Evolutionary conservation across 2,888 invertebrate genomes (phyloP).

Genomic region (Teleogryllus oceanicus): DNA sequence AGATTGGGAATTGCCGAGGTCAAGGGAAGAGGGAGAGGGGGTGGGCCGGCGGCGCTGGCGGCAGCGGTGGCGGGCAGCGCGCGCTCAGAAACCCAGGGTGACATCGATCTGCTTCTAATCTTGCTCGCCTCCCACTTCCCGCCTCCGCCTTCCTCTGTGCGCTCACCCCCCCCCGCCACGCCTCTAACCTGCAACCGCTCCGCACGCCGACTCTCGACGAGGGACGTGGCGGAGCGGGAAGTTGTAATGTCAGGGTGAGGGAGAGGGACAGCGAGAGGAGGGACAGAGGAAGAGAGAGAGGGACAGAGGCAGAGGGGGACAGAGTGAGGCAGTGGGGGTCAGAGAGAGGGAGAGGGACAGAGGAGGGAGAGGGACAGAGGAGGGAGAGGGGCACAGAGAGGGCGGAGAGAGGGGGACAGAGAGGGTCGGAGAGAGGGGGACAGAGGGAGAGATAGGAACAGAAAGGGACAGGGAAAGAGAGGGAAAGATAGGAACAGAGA

Average conservation of each 20-base stretch:
- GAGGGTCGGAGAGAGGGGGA: no score
- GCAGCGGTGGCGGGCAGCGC: not conserved
- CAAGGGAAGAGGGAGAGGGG: no score
- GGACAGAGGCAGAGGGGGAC: not conserved
- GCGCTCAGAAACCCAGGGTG: not conserved
- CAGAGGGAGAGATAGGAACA: no score
- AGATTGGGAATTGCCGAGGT: no score
- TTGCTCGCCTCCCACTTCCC: not conserved
- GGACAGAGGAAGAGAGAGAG: not conserved
- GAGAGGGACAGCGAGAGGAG: not conserved
- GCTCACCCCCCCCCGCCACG: not conserved
- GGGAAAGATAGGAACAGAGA: no score
- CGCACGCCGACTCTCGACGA: not conserved
- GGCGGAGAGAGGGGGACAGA: no score
- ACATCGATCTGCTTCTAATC: constrained; percentile 18
- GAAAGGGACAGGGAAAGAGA: no score
- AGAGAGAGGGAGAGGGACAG: no score
- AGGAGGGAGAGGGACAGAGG: no score
- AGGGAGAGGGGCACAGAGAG: no score
- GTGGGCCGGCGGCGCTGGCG: not conserved
- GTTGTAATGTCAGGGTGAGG: not conserved
- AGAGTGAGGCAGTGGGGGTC: no score
- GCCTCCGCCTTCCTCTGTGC: not conserved
- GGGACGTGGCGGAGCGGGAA: not conserved
- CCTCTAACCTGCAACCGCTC: not conserved